Conservation (phyloP, 2,113 vertebrate genomes). For the Sisor rabdophorus region DNA sequence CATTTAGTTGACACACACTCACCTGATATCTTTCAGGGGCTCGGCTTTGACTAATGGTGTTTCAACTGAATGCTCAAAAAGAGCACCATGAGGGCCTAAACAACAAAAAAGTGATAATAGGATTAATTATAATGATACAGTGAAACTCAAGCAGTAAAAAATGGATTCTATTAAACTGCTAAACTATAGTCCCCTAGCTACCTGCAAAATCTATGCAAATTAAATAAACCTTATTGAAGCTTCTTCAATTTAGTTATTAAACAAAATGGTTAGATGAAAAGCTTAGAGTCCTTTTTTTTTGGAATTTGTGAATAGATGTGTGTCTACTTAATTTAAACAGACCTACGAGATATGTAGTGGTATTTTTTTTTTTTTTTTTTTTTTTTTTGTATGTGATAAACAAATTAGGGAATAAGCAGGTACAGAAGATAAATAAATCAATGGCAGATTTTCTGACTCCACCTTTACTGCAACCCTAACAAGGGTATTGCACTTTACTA, state of each 20-base stretch:
- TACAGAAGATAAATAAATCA: too few species aligned
- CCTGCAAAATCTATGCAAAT: neutral
- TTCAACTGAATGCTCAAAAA: slow-evolving; percentile 95
- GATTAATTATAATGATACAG: neutral
- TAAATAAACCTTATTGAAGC: neutral
- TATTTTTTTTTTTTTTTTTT: too few species aligned
- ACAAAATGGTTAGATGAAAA: too few species aligned
- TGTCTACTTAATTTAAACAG: neutral
- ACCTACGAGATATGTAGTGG: neutral
- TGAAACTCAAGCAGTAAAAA: too few species aligned
- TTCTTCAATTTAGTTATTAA: neutral
- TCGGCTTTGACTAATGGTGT: slow-evolving; percentile 82
- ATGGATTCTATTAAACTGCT: neutral
- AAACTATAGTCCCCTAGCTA: neutral
- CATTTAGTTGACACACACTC: slow-evolving; percentile 46
- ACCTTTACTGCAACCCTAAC: neutral
- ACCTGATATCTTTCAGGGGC: slow-evolving; percentile 83
- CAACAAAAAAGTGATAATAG: slow-evolving; percentile 7
- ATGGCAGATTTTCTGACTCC: neutral
- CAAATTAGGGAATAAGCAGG: too few species aligned
- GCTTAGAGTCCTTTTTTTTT: neutral
- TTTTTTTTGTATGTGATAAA: too few species aligned
- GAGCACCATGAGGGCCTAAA: slow-evolving; percentile 86
- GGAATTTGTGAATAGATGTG: neutral
- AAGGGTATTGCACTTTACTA: neutral